phyloP scores from a whole-genome alignment of 2,888 invertebrate genomes.

The Scaptomyza parva region DNA sequence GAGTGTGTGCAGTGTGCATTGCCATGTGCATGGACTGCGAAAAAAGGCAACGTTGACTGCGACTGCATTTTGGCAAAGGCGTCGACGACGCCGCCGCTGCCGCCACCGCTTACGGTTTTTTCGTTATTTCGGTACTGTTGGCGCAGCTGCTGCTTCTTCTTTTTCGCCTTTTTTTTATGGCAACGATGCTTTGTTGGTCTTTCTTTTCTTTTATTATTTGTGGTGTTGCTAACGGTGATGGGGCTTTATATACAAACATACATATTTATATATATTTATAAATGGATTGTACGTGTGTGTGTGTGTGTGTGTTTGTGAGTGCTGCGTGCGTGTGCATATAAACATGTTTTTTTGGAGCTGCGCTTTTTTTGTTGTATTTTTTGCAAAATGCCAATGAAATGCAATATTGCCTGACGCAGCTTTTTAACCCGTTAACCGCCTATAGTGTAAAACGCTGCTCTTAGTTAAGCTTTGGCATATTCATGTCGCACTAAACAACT shows the following conservation, averaged over 20 bases:
- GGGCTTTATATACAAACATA: constrained; percentile 59
- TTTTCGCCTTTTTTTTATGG: constrained; percentile 17
- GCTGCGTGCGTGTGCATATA: constrained; percentile 32
- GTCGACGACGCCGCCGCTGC: constrained; percentile 8
- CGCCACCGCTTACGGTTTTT: constrained; percentile 49
- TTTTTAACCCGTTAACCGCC: constrained; percentile 59
- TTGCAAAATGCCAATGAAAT: constrained; percentile 70
- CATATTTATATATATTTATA: constrained; percentile 1
- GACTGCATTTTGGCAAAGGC: constrained; percentile 52
- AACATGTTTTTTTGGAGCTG: constrained; percentile 56
- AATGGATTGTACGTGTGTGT: neutral
- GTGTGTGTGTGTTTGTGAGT: constrained; percentile 1
- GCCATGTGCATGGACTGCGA: constrained; percentile 29
- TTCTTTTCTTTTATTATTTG: constrained; percentile 50
- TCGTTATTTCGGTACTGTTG: constrained; percentile 52
- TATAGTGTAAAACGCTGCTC: neutral
- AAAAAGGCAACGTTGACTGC: neutral
- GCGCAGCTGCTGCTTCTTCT: constrained; percentile 12
- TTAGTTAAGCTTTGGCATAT: neutral
- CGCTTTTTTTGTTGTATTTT: constrained; percentile 37
- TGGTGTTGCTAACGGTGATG: constrained; percentile 74
- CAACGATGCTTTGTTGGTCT: constrained; percentile 37
- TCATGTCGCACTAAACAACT: neutral
- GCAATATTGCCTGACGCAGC: constrained; percentile 59
- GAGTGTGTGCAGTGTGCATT: constrained; percentile 1